These are phyloP conservation scores for Mellilla xanthometata DNA, from an alignment of 2,888 invertebrate genomes.

Conservation along the genomic window DNA sequence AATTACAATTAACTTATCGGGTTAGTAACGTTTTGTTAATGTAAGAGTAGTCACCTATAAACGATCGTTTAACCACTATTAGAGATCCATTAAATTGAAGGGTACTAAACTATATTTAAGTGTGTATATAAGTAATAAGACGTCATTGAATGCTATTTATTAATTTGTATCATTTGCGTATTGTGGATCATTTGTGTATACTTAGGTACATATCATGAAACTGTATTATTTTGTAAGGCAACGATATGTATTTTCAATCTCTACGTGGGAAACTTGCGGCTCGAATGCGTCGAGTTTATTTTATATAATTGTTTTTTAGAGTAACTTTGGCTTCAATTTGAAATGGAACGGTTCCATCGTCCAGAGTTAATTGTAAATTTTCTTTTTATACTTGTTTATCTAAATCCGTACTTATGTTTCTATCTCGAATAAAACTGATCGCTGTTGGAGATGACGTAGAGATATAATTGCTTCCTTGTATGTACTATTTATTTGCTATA, in stretches of 20 bases:
- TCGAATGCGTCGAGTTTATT: conserved; percentile 6
- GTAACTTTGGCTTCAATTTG: neutral
- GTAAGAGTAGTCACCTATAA: conserved; percentile 67
- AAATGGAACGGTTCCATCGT: conserved; percentile 1
- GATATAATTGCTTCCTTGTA: conserved; percentile 34
- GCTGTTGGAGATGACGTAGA: conserved; percentile 25
- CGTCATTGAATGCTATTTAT: conserved; percentile 77
- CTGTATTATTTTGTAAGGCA: conserved; percentile 65
- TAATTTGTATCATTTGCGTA: conserved; percentile 73
- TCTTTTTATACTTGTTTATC: neutral
- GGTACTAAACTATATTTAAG: conserved; percentile 79
- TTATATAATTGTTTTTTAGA: conserved; percentile 5
- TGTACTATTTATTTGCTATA: conserved; percentile 37
- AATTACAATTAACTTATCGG: conserved; percentile 63
- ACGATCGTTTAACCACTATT: conserved; percentile 69
- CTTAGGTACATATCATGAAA: conserved; percentile 79
- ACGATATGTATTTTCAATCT: conserved; percentile 46
- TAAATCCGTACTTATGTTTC: conserved; percentile 2
- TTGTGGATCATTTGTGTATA: conserved; percentile 76
- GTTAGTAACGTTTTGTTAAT: conserved; percentile 54
- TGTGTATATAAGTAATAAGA: conserved; percentile 72
- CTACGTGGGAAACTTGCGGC: conserved; percentile 36
- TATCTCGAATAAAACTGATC: conserved; percentile 3
- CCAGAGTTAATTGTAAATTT: conserved; percentile 2
- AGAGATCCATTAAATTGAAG: conserved; percentile 76